Evolutionary conservation across 1,140 invertebrate species (phyloP).

Genomic region (Drosophila serrata): DNA sequence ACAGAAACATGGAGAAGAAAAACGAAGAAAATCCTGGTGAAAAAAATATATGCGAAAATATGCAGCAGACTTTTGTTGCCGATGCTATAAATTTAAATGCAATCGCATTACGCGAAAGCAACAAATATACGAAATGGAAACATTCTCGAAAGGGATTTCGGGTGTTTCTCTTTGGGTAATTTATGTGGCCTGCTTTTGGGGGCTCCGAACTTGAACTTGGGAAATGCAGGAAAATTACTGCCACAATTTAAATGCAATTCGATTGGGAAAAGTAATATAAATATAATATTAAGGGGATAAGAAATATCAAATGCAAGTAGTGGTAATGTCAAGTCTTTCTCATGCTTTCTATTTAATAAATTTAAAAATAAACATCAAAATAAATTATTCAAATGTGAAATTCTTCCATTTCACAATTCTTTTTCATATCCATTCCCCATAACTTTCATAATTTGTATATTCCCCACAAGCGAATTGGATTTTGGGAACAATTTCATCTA

Average conservation of each 20-base stretch:
- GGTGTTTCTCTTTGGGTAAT: constrained; percentile 6
- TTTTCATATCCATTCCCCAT: neutral
- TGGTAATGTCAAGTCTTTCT: too few relatives aligned
- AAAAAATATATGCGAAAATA: constrained; percentile 30
- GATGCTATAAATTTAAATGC: constrained; percentile 68
- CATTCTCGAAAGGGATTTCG: constrained; percentile 33
- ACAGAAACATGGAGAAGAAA: neutral
- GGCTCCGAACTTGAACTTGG: constrained; percentile 22
- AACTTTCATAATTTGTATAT: neutral
- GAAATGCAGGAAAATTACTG: neutral
- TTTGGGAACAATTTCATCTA: constrained; percentile 23
- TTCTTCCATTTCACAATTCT: neutral
- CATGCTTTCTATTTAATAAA: too few relatives aligned
- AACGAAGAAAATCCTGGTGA: constrained; percentile 2
- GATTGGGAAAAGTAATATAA: neutral
- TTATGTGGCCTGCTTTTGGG: constrained; percentile 37
- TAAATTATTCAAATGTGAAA: neutral
- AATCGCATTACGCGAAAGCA: constrained; percentile 61
- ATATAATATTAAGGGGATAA: neutral
- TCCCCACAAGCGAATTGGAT: neutral
- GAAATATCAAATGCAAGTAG: too few relatives aligned
- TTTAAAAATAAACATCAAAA: too few relatives aligned
- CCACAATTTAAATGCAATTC: neutral
- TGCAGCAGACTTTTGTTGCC: constrained; percentile 48
- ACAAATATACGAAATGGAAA: constrained; percentile 45